Evolutionary conservation across 2,797 vertebrate species (phyloP).

Genomic region (Melanotaenia trifasciata): DNA sequence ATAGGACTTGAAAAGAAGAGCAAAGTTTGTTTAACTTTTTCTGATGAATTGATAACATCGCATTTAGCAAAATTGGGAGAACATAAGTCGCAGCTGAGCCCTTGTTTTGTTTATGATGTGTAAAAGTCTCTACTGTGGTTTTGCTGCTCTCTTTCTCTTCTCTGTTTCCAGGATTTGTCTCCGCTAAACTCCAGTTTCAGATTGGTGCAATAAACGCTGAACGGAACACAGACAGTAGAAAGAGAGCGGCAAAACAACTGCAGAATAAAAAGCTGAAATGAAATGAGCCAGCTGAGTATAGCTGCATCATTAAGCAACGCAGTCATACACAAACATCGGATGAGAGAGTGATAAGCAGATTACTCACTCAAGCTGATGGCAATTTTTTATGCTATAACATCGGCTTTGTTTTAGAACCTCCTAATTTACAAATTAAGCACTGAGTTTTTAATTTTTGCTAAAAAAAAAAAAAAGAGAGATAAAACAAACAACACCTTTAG

Average conservation of each 20-base stretch:
- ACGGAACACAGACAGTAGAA: not conserved
- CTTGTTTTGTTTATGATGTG: not conserved
- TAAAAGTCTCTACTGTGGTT: not conserved
- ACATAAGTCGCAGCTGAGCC: not conserved
- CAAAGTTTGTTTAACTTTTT: not conserved
- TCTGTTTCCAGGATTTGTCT: not conserved
- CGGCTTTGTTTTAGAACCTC: not conserved
- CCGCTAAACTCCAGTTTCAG: not conserved
- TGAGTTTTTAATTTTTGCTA: too few relatives aligned
- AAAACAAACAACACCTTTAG: too few relatives aligned
- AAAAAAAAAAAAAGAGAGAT: too few relatives aligned
- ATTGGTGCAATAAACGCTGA: not conserved
- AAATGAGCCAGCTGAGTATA: not conserved
- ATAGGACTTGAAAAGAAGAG: not conserved
- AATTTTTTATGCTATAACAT: not conserved
- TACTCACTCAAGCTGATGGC: not conserved
- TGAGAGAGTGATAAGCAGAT: not conserved
- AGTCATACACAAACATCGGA: not conserved
- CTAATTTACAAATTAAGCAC: not conserved
- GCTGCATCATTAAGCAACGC: not conserved
- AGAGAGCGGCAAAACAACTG: not conserved
- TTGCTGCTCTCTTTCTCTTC: not conserved
- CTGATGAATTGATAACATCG: not conserved
- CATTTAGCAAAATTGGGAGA: not conserved
- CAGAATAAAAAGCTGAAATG: not conserved